Conservation (phyloP, 2,797 vertebrate species). For the Xiphorhynchus erythropygius region DNA sequence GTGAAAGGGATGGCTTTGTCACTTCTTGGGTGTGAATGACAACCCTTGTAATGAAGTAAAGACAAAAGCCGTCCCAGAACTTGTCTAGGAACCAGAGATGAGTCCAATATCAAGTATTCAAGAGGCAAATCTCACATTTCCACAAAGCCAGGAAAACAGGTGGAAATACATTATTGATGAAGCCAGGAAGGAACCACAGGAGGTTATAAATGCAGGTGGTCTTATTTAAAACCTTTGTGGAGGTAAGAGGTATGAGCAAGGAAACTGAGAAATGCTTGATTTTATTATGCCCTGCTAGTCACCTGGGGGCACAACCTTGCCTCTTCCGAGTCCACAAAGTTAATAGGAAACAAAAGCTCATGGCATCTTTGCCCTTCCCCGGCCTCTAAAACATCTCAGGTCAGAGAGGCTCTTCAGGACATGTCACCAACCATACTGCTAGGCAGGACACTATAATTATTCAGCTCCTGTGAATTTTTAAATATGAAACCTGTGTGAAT, state of each 20-base stretch:
- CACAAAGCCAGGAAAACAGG: not conserved
- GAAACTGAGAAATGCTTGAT: not conserved
- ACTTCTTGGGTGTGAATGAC: constrained; percentile 17
- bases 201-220: not conserved
- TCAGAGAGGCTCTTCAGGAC: not conserved
- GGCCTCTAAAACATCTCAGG: not conserved
- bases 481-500: constrained; percentile 51
- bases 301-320: not conserved
- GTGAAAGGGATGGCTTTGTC: not conserved
- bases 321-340: not conserved
- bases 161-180: not conserved
- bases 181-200: not conserved
- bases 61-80: not conserved
- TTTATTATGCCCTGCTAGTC: not conserved
- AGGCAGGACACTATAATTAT: constrained; percentile 61
- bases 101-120: not conserved
- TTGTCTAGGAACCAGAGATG: not conserved
- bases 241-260: not conserved
- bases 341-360: constrained; percentile 42
- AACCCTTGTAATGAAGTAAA: not conserved
- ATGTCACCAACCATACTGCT: not conserved
- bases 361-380: not conserved
- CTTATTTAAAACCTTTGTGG: not conserved
- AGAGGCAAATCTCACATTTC: constrained; percentile 6
- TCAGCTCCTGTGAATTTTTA: constrained; percentile 68